A percentile compares a stretch with the other conserved stretches of the same genome.
phyloP scores from a whole-genome alignment of 2,888 invertebrate species.

The Steinernema hermaphroditum region DNA sequence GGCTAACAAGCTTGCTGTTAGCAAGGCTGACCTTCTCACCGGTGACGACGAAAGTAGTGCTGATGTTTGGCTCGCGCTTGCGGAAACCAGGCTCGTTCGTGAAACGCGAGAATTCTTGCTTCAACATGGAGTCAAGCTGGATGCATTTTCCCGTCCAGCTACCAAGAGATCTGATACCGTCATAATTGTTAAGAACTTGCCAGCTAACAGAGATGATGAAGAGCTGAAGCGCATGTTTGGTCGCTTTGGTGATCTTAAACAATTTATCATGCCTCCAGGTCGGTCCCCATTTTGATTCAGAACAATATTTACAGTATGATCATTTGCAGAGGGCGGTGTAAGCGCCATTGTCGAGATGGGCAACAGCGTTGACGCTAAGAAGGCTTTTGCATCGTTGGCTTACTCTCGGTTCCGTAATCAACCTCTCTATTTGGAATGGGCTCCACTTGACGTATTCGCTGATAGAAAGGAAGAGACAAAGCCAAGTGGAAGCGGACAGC shows the following conservation, averaged over 20 bases:
- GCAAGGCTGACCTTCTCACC: conserved; percentile 78
- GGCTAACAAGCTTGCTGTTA: conserved; percentile 80
- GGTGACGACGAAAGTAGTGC: conserved; percentile 71
- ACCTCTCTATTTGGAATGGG: conserved; percentile 96
- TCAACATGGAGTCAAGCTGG: conserved; percentile 77
- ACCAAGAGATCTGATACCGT: conserved; percentile 68
- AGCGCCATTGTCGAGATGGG: conserved; percentile 73
- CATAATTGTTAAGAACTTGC: conserved; percentile 90
- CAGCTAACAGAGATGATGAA: conserved; percentile 75
- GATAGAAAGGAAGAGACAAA: neutral
- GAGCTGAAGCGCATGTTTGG: conserved; percentile 77
- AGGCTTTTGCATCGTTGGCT: conserved; percentile 84
- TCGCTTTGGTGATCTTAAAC: conserved; percentile 79
- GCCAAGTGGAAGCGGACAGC: no score
- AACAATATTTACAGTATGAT: no score
- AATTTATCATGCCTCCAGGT: conserved; percentile 82
- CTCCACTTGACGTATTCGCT: conserved; percentile 78
- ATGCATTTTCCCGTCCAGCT: conserved; percentile 56
- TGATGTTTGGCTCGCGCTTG: conserved; percentile 89
- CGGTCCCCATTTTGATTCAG: no score
- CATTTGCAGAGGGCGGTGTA: conserved; percentile 75
- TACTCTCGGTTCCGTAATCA: conserved; percentile 83
- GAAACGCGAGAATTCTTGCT: conserved; percentile 86
- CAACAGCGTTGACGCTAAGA: conserved; percentile 86
- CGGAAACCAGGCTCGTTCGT: conserved; percentile 90